Percentiles rank a stretch among this genome's conserved stretches.
Conservation (phyloP, 2,113 vertebrate genomes). For the Vulpes vulpes region DNA sequence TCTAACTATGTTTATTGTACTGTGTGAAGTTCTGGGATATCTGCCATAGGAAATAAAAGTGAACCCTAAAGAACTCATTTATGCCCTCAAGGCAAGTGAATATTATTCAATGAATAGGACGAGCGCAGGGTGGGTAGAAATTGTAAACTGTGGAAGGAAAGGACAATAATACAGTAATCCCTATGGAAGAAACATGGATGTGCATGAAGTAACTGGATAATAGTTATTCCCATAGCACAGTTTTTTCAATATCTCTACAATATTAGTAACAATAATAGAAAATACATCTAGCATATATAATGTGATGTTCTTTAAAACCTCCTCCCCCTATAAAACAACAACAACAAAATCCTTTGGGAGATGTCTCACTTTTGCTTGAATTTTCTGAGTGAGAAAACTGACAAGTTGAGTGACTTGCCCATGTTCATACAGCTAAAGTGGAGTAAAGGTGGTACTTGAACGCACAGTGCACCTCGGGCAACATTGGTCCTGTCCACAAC, state of each 20-base stretch:
- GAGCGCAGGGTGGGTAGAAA: not conserved
- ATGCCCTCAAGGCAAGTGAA: not conserved
- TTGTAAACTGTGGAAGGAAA: not conserved
- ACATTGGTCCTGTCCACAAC: too few relatives aligned
- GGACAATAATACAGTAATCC: not conserved
- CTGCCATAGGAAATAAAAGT: not conserved
- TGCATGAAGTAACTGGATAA: not conserved
- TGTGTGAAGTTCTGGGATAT: not conserved
- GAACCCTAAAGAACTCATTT: not conserved
- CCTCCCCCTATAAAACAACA: not conserved
- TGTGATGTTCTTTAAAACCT: not conserved
- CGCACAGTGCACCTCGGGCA: accelerated
- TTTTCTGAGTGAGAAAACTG: not conserved
- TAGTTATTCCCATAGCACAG: not conserved
- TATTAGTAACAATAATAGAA: not conserved
- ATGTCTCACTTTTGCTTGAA: not conserved
- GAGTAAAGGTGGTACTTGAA: not conserved
- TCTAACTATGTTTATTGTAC: not conserved
- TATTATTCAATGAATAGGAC: not conserved
- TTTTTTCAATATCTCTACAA: not conserved
- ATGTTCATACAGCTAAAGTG: not conserved
- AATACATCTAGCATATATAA: not conserved
- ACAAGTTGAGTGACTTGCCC: not conserved
- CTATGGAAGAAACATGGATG: not conserved
- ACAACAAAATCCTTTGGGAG: not conserved